Evolutionary conservation across 2,797 vertebrate genomes (phyloP).

Genomic region (Sarcophilus harrisii): DNA sequence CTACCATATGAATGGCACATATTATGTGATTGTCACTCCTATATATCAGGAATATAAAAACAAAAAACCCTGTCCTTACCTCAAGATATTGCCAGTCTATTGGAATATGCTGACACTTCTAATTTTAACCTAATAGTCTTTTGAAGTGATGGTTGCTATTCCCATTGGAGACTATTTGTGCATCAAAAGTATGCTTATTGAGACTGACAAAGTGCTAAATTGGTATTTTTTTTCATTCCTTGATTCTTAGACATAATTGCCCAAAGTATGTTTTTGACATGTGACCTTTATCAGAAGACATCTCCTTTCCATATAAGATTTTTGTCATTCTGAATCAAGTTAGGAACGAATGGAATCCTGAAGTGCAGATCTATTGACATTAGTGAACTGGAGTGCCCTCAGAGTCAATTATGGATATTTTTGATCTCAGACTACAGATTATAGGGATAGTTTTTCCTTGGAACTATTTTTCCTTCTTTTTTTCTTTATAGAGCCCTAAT

Average conservation of each 20-base stretch:
- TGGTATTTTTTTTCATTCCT: constrained; percentile 6
- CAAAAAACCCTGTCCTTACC: background rate
- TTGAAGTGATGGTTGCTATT: background rate
- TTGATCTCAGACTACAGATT: background rate
- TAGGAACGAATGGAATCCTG: constrained; percentile 25
- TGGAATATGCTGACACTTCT: background rate
- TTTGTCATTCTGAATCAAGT: constrained; percentile 45
- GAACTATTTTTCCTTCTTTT: background rate
- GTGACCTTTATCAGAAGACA: constrained; percentile 19
- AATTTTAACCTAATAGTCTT: background rate
- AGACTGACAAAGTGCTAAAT: background rate
- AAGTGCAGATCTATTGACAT: background rate
- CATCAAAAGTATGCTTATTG: constrained; percentile 15
- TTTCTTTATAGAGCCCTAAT: constrained; percentile 37
- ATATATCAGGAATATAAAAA: background rate
- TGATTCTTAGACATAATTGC: background rate
- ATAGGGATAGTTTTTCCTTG: background rate
- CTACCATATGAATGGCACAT: background rate
- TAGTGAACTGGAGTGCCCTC: constrained; percentile 6
- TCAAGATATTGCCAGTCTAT: background rate
- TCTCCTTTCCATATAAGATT: constrained; percentile 47
- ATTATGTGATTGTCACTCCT: background rate
- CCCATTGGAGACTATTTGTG: background rate
- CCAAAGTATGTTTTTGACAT: constrained; percentile 6
- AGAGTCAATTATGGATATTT: background rate